Percentiles rank a stretch among this genome's conserved stretches.
Conservation (phyloP, 2,113 vertebrate genomes). For the Megaleporinus macrocephalus region DNA sequence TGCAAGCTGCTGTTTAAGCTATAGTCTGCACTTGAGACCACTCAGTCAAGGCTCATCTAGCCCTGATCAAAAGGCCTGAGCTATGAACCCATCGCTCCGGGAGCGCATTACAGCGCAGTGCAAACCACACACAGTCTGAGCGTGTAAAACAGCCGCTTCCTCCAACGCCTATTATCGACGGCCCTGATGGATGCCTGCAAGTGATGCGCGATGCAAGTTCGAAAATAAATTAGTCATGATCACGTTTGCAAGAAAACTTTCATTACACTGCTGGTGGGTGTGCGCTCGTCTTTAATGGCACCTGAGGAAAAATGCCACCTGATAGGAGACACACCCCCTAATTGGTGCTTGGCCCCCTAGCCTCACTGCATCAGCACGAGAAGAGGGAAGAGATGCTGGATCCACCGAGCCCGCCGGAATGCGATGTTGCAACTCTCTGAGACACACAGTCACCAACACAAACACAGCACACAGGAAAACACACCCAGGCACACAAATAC, state of each 20-base stretch:
- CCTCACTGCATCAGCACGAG: constrained; percentile 19
- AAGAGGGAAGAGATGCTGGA: constrained; percentile 14
- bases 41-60: constrained; percentile 55
- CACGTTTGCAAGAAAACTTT: constrained; percentile 19
- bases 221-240: constrained; percentile 17
- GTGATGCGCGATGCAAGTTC: neutral
- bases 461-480: neutral
- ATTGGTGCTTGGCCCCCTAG: constrained; percentile 14
- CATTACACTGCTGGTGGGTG: neutral
- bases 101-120: constrained; percentile 36
- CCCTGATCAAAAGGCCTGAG: constrained; percentile 44
- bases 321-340: constrained; percentile 13
- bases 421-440: constrained; percentile 21
- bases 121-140: constrained; percentile 49
- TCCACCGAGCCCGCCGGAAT: constrained; percentile 20
- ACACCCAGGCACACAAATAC: neutral
- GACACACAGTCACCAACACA: constrained; percentile 27
- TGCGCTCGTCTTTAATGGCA: neutral
- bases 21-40: constrained; percentile 44
- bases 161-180: constrained; percentile 40
- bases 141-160: constrained; percentile 35
- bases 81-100: constrained; percentile 36
- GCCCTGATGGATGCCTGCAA: constrained; percentile 9
- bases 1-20: constrained; percentile 50
- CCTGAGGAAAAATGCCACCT: constrained; percentile 9